phyloP scores from a whole-genome alignment of 2,888 invertebrate genomes.

The Lobophora halterata region DNA sequence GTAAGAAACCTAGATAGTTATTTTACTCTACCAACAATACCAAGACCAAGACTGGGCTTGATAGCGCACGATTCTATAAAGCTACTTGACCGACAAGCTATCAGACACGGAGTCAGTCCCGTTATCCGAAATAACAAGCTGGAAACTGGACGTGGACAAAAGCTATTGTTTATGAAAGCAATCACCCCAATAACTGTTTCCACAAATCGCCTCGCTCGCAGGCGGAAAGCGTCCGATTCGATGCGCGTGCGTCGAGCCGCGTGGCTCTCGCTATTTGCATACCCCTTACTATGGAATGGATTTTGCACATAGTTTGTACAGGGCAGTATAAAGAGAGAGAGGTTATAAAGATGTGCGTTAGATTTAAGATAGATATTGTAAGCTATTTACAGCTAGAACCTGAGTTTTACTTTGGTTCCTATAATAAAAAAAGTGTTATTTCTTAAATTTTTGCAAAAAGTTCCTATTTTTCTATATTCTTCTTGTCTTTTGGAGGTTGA shows the following conservation, averaged over 20 bases:
- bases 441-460: too few species aligned
- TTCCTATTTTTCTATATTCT: too few species aligned
- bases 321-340: too few species aligned
- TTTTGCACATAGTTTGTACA: too few species aligned
- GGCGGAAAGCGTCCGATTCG: constrained; percentile 77
- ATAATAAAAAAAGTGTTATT: too few species aligned
- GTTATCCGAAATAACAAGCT: constrained; percentile 65
- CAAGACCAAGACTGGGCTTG: constrained; percentile 1
- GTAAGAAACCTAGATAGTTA: background rate
- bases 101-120: constrained; percentile 56
- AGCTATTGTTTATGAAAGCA: constrained; percentile 79
- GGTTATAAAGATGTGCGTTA: too few species aligned
- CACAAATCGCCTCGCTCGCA: constrained; percentile 67
- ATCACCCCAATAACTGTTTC: constrained; percentile 80
- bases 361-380: too few species aligned
- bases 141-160: constrained; percentile 55
- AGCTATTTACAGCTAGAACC: too few species aligned
- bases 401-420: too few species aligned
- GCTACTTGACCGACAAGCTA: constrained; percentile 45
- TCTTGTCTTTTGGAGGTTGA: too few species aligned
- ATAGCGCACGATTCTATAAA: constrained; percentile 27
- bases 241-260: constrained; percentile 71
- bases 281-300: too few species aligned
- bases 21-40: background rate
- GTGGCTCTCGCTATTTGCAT: constrained; percentile 63